These are phyloP conservation scores for Trigoniulus corallinus DNA, from an alignment of 1,140 invertebrate species.

Conservation along the genomic window DNA sequence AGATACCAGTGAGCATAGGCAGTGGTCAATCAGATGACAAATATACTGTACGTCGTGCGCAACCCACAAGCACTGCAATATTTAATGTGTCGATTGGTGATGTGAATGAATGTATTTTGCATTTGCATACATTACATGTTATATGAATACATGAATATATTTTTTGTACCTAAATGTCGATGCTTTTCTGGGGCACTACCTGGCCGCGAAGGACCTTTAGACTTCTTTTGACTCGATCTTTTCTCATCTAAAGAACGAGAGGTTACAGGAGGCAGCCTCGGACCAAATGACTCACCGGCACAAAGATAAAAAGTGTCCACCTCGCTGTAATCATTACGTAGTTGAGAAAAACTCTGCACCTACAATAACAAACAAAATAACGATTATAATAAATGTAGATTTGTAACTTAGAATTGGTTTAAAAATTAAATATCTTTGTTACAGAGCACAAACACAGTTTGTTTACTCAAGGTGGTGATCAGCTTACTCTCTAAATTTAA, in stretches of 20 bases:
- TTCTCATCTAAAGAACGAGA: background rate
- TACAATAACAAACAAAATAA: constrained; percentile 20
- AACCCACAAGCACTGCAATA: too few relatives aligned
- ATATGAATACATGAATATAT: too few relatives aligned
- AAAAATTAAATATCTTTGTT: too few relatives aligned
- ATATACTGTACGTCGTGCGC: too few relatives aligned
- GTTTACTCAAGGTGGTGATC: background rate
- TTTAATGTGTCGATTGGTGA: too few relatives aligned
- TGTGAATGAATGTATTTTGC: too few relatives aligned
- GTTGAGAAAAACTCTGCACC: constrained; percentile 78
- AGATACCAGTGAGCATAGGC: too few relatives aligned
- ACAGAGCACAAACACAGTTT: too few relatives aligned
- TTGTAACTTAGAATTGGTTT: background rate
- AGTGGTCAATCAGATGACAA: too few relatives aligned
- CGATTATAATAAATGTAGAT: too few relatives aligned
- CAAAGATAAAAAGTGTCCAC: constrained; percentile 78
- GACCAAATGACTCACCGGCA: constrained; percentile 7
- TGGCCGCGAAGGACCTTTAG: constrained; percentile 29
- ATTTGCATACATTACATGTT: too few relatives aligned
- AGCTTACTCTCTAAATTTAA: background rate
- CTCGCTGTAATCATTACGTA: constrained; percentile 76
- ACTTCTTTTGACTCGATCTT: constrained; percentile 8
- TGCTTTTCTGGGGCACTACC: constrained; percentile 53
- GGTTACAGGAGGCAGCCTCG: background rate
- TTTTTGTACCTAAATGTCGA: too few relatives aligned